Evolutionary conservation across 2,888 invertebrate species (phyloP).

Genomic region (Eupithecia tripunctaria): DNA sequence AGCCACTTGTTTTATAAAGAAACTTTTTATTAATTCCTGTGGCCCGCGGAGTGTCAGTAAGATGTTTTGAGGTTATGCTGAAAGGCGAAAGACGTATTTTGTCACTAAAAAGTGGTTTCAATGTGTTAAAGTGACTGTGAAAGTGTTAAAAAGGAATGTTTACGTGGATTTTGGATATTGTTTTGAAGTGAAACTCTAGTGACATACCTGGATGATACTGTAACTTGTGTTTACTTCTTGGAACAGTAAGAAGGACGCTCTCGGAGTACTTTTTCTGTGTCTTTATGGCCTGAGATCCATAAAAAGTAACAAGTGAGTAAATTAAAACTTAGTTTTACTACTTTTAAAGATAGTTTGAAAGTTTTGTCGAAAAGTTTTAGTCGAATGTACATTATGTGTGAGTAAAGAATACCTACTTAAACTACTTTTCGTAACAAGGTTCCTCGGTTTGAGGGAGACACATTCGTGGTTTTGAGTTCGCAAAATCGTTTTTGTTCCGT

Average conservation of each 20-base stretch:
- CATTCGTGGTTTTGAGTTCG: constrained; percentile 42
- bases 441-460: constrained; percentile 22
- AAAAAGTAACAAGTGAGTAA: constrained; percentile 65
- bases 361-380: constrained; percentile 78
- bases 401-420: constrained; percentile 8
- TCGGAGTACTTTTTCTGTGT: constrained; percentile 64
- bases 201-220: constrained; percentile 76
- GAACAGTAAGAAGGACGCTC: constrained; percentile 68
- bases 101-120: constrained; percentile 66
- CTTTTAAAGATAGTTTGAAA: constrained; percentile 67
- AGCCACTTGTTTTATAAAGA: constrained; percentile 86
- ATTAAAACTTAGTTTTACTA: constrained; percentile 68
- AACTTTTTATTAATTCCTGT: constrained; percentile 86
- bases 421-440: constrained; percentile 31
- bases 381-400: constrained; percentile 53
- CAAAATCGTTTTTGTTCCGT: constrained; percentile 27
- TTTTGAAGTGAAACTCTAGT: constrained; percentile 80
- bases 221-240: constrained; percentile 82
- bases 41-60: constrained; percentile 84
- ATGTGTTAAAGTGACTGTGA: constrained; percentile 61
- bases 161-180: constrained; percentile 72
- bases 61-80: constrained; percentile 84
- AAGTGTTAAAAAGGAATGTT: constrained; percentile 63
- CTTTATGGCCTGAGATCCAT: constrained; percentile 59
- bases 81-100: constrained; percentile 72